Evolutionary conservation across 2,797 vertebrate genomes (phyloP), one percentile per base, ranked within the genome.

Genomic region (Loriculus beryllinus): DNA sequence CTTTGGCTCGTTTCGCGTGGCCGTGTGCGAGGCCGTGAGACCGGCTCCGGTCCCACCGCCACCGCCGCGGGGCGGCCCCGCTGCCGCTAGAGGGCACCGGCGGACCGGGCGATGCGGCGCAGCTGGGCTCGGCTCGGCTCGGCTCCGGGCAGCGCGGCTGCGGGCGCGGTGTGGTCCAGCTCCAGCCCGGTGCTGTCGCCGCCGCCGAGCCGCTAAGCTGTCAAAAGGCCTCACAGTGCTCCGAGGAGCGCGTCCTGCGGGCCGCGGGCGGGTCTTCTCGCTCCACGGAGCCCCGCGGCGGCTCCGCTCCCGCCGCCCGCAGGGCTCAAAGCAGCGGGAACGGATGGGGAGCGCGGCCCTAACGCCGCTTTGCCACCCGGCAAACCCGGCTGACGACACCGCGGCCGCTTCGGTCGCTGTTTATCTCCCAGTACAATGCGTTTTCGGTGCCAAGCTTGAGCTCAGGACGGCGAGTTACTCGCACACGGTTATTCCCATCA

Each of bases 21-120:
- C 16, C 35, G 25, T 6, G 57, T 6, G 57, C 57, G 57, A 37
- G 57, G 25, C 35, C 57, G 57, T 26, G 56, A 54, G 21, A 56
- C n/a, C 54, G 54, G 22, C 57, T 18, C 35, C 25, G 35, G 57
- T 26, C 57, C 35, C 35, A 12, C 57, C 52, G 52, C 52, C 52
- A 4, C 33, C 22, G 57, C 56, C 56, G 33, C 56, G 14, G 22
- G 56, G 21, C 21, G n/a, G 54, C 54, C 21, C 37, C 18, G 56
- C 26, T n/a, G 37, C 79, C 86, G 64, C 71, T 64, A 89, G 86
- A 82, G 79, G 86, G 86, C 86, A 76, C 26, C 78, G 56, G 51
- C 57, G 57, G 77, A 51, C 68, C 85, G 52, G 52, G 51, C 19
- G 51, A n/a, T 12, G 51, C 18, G 29, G 19, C 12, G 29, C 54